These are phyloP conservation scores for Excalfactoria chinensis DNA, from an alignment of 2,113 vertebrate species.

Conservation along the genomic window DNA sequence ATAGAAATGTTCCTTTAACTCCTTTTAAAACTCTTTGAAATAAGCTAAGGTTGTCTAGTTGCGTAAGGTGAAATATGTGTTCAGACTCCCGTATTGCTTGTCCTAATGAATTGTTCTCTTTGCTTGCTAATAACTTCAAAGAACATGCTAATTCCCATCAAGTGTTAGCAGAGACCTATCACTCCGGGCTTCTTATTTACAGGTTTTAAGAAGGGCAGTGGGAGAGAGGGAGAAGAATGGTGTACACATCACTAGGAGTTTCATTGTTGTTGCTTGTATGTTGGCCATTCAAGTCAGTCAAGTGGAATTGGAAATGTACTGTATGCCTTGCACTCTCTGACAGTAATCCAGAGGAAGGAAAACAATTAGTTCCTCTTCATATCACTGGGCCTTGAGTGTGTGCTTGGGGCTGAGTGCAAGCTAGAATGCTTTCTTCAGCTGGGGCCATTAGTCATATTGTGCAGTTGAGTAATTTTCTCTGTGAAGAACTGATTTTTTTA, in stretches of 20 bases:
- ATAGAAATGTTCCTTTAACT: not conserved
- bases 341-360: slow-evolving; percentile 11
- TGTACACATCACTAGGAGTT: not conserved
- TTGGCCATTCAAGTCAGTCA: not conserved
- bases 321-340: not conserved
- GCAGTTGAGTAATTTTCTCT: not conserved
- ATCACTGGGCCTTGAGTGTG: not conserved
- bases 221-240: not conserved
- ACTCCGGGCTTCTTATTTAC: not conserved
- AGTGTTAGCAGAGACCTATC: not conserved
- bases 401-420: not conserved
- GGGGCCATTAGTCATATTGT: not conserved
- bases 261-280: not conserved
- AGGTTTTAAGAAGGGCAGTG: not conserved
- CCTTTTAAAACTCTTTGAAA: not conserved
- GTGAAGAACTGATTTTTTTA: not conserved
- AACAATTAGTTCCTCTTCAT: slow-evolving; percentile 35
- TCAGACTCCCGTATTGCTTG: not conserved
- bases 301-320: not conserved
- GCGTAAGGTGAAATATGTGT: not conserved
- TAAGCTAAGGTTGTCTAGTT: not conserved
- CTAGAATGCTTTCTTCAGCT: not conserved
- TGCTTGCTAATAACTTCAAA: not conserved
- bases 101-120: not conserved
- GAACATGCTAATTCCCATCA: not conserved